Evolutionary conservation across 2,797 vertebrate genomes (phyloP).

Genomic region (Etheostoma nigrum): DNA sequence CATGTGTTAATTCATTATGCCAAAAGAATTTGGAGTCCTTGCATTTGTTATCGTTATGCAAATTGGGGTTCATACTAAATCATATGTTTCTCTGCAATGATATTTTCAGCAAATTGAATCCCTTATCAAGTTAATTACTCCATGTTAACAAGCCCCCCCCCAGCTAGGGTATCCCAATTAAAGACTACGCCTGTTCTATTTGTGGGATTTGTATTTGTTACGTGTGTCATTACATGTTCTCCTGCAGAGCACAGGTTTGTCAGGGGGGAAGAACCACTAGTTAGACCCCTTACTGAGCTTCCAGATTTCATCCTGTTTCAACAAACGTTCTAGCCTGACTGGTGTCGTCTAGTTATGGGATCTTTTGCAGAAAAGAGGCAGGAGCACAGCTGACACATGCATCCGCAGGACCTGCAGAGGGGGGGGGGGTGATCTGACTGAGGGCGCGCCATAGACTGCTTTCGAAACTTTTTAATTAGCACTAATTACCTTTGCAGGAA

Average conservation of each 20-base stretch:
- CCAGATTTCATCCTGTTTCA: conserved; percentile 65
- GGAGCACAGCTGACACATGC: conserved; percentile 87
- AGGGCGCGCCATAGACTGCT: conserved; percentile 86
- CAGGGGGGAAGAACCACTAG: conserved; percentile 61
- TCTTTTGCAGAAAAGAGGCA: conserved; percentile 82
- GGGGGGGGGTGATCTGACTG: conserved; percentile 90
- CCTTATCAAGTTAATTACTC: conserved; percentile 78
- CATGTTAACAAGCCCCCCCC: conserved; percentile 66
- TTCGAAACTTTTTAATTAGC: conserved; percentile 99
- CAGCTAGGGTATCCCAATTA: conserved; percentile 77
- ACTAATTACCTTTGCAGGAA: conserved; percentile 99
- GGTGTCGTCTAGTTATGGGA: conserved; percentile 60
- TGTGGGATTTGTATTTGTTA: conserved; percentile 72
- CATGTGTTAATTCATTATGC: conserved; percentile 66
- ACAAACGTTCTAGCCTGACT: conserved; percentile 53
- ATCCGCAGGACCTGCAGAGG: conserved; percentile 86
- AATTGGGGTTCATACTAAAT: conserved; percentile 60
- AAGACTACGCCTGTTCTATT: conserved; percentile 77
- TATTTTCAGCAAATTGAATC: conserved; percentile 73
- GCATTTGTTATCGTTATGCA: conserved; percentile 68
- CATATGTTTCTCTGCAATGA: conserved; percentile 62
- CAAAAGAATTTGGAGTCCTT: conserved; percentile 48
- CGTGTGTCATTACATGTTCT: conserved; percentile 72
- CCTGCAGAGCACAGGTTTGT: conserved; percentile 77
- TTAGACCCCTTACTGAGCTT: conserved; percentile 78